Evolutionary conservation across 1,140 invertebrate genomes (phyloP).

Genomic region (Sitophilus oryzae): DNA sequence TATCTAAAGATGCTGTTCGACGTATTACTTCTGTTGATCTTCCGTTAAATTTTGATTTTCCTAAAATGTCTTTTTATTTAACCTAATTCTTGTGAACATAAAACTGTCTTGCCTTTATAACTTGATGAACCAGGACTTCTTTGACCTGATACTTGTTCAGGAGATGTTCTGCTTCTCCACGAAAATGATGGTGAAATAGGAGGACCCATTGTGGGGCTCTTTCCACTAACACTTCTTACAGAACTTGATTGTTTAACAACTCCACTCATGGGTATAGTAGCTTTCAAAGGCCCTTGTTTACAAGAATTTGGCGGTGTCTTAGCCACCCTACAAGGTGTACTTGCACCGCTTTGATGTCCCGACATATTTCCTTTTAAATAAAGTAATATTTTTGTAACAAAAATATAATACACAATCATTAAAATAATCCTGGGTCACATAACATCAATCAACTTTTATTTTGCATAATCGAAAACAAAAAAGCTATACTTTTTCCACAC

Average conservation of each 20-base stretch:
- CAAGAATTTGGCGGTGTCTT: slow-evolving; percentile 60
- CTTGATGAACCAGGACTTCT: slow-evolving; percentile 64
- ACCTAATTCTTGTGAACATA: background rate
- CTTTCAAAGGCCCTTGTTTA: slow-evolving; percentile 67
- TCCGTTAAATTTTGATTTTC: slow-evolving; percentile 27
- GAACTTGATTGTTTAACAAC: slow-evolving; percentile 57
- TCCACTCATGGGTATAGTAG: slow-evolving; percentile 65
- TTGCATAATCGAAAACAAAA: background rate
- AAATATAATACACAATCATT: slow-evolving; percentile 1
- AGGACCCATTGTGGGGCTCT: slow-evolving; percentile 59
- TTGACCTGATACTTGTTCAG: slow-evolving; percentile 60
- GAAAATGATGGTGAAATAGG: slow-evolving; percentile 56
- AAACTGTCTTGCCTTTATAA: slow-evolving; percentile 56
- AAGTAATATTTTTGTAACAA: slow-evolving; percentile 12
- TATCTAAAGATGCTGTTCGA: slow-evolving; percentile 69
- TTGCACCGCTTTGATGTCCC: slow-evolving; percentile 22
- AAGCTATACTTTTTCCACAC: background rate
- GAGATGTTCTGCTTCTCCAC: slow-evolving; percentile 57
- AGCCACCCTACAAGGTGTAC: slow-evolving; percentile 52
- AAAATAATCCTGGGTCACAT: background rate
- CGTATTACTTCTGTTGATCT: slow-evolving; percentile 55
- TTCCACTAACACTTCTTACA: slow-evolving; percentile 56
- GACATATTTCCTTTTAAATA: slow-evolving; percentile 27
- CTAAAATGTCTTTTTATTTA: background rate
- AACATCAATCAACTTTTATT: background rate